Evolutionary conservation across 2,888 invertebrate species (phyloP), one percentile per base, ranked within the genome.

Genomic region (Tryphoninae sp.): DNA sequence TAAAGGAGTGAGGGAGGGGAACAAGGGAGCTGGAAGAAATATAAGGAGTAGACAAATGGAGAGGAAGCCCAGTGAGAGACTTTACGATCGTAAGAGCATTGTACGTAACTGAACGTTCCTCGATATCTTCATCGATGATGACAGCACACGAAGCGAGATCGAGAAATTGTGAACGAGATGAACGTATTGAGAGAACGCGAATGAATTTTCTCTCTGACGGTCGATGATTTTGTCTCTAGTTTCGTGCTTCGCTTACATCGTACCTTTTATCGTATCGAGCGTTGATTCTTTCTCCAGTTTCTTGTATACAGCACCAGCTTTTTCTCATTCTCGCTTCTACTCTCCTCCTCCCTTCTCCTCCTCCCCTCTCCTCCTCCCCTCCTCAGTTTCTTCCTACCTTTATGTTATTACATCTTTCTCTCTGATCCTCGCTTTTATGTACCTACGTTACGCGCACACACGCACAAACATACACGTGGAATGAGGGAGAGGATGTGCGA

Each of bases 61-160:
- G 11, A 22, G 40, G 42, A 40, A 33, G 33, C 33, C 59, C 22
- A 26, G 59, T 22, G 33, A 33, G 61, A 33, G 61, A 78, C 40
- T 71, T 78, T 71, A 71, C 62, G 33, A 23, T 64, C 62, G 58
- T 61, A 45, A 76, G 45, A 76, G 55, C 65, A 65, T 65, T 65
- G 59, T 71, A 64, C 69, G 75, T 71, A 75, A 75, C 75, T 75
- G 74, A 71, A 71, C 75, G 58, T 49, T 75, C 64, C 69, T 75
- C 55, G 73, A 75, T 75, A 75, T 62, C 64, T 68, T 42, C 74
- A 69, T 74, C 64, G 69, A 75, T 58, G 69, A 69, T 69, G 74
- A 75, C 49, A 49, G 58, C 26, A 49, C 26, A 49, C 42, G 23
- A n/a, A 26, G 26, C 68, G 73, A 78, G 71, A 73, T 78, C 65